Evolutionary conservation across 2,888 invertebrate genomes (phyloP).

Genomic region (Apotomis turbidana): DNA sequence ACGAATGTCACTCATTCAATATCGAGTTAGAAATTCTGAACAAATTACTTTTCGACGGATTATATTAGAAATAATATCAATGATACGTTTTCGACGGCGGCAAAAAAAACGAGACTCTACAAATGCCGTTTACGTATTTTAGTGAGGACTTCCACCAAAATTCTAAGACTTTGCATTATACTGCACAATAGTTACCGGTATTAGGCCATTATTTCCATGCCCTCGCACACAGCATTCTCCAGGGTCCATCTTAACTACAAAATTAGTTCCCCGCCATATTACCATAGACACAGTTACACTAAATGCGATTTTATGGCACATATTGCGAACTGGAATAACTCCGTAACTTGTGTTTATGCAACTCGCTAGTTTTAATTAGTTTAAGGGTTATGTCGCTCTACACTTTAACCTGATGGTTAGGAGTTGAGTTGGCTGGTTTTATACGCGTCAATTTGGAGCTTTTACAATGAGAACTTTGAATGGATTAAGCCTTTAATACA

Average conservation of each 20-base stretch:
- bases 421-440: slow-evolving; percentile 3
- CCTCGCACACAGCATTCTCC: neutral
- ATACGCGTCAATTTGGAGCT: neutral
- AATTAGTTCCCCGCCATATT: slow-evolving; percentile 23
- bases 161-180: too few species aligned
- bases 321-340: slow-evolving; percentile 39
- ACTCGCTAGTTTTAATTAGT: slow-evolving; percentile 39
- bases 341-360: slow-evolving; percentile 38
- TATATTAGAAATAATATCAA: too few species aligned
- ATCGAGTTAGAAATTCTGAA: too few species aligned
- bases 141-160: too few species aligned
- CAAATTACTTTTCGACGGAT: too few species aligned
- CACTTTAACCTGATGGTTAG: slow-evolving; percentile 13
- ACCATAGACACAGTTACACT: slow-evolving; percentile 26
- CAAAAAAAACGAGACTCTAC: too few species aligned
- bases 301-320: slow-evolving; percentile 36
- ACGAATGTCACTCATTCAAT: too few species aligned
- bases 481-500: too few species aligned
- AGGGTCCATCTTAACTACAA: slow-evolving; percentile 1
- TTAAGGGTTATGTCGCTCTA: slow-evolving; percentile 36
- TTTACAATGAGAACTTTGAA: neutral
- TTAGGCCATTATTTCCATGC: neutral
- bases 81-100: too few species aligned
- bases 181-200: too few species aligned
- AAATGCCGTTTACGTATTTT: too few species aligned